These are phyloP conservation scores for Amblyjoppa proteus DNA, from an alignment of 2,888 invertebrate species.

Conservation along the genomic window DNA sequence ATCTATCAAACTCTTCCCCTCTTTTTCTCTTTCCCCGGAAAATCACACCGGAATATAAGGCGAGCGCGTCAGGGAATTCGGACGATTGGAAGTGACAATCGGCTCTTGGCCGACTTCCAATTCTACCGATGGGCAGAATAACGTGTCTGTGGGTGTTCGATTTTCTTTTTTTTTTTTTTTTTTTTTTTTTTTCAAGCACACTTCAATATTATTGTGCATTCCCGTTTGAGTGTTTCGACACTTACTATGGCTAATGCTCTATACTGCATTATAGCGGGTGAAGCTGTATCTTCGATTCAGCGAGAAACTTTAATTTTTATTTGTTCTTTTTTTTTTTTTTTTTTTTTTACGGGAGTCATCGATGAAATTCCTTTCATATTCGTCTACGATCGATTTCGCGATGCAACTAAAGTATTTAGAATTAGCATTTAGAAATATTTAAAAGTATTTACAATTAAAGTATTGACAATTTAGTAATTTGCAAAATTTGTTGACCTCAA, in stretches of 20 bases:
- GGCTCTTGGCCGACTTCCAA: slow-evolving; percentile 59
- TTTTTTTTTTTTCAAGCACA: slow-evolving; percentile 20
- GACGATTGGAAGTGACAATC: slow-evolving; percentile 57
- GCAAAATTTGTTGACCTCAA: too few relatives aligned
- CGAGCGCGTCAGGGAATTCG: slow-evolving; percentile 28
- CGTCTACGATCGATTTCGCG: neutral
- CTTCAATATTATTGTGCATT: slow-evolving; percentile 29
- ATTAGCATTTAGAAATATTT: too few relatives aligned
- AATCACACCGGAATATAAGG: slow-evolving; percentile 14
- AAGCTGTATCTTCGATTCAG: too few relatives aligned
- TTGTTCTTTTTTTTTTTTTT: neutral
- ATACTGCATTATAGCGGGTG: neutral
- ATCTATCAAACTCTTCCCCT: neutral
- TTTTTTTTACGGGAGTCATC: neutral
- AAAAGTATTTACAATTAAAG: too few relatives aligned
- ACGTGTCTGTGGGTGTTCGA: slow-evolving; percentile 14
- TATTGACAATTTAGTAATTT: too few relatives aligned
- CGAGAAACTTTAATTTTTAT: neutral
- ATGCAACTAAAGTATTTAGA: neutral
- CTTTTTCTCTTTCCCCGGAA: slow-evolving; percentile 3
- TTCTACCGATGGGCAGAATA: slow-evolving; percentile 43
- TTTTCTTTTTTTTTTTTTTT: slow-evolving; percentile 26
- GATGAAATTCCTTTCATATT: neutral
- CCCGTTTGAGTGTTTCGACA: neutral
- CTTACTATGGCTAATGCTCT: neutral